Evolutionary conservation across 1,140 invertebrate species (phyloP).

Genomic region (Ganaspis sp.): DNA sequence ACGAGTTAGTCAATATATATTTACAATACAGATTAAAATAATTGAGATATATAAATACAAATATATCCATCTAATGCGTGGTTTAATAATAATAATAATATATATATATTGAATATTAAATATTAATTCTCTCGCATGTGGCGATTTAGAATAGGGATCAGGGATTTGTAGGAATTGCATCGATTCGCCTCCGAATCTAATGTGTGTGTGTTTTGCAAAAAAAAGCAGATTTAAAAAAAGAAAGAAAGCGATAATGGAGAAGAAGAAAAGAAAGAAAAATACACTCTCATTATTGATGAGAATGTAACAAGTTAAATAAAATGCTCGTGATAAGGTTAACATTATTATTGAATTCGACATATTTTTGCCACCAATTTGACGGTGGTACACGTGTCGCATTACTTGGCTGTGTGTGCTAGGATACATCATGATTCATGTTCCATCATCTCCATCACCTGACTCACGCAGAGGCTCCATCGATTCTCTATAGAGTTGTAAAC

Average conservation of each 20-base stretch:
- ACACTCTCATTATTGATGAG: no score
- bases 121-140: slow-evolving; percentile 54
- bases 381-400: slow-evolving; percentile 62
- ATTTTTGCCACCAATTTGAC: slow-evolving; percentile 47
- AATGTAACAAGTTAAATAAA: slow-evolving; percentile 24
- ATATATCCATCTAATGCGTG: slow-evolving; percentile 45
- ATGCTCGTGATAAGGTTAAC: slow-evolving; percentile 50
- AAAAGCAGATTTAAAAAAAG: not conserved
- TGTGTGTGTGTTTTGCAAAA: slow-evolving; percentile 41
- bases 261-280: not conserved
- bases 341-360: slow-evolving; percentile 62
- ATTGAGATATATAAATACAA: slow-evolving; percentile 41
- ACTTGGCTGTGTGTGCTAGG: slow-evolving; percentile 75
- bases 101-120: slow-evolving; percentile 48
- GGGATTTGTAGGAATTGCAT: slow-evolving; percentile 69
- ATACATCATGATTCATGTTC: slow-evolving; percentile 69
- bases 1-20: slow-evolving; percentile 66
- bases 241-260: no score
- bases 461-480: slow-evolving; percentile 39
- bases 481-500: slow-evolving; percentile 20
- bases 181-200: slow-evolving; percentile 67
- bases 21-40: slow-evolving; percentile 46
- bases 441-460: slow-evolving; percentile 56
- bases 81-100: slow-evolving; percentile 47
- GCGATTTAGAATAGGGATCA: slow-evolving; percentile 58